Evolutionary conservation across 2,113 vertebrate species (phyloP), one percentile per base, ranked within the genome.

Genomic region (Pteronura brasiliensis): DNA sequence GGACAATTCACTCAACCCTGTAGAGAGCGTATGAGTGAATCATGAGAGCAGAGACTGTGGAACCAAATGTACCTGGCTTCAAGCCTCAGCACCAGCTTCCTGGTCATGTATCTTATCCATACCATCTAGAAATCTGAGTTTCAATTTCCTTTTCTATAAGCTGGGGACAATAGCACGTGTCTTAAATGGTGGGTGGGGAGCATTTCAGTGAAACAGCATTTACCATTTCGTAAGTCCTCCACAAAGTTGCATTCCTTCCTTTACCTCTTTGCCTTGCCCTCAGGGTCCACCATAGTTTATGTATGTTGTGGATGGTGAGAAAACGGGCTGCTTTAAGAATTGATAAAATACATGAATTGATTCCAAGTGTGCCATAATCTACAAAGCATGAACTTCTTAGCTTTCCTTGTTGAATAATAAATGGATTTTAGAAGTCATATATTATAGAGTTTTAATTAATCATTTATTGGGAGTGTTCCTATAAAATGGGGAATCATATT

Each of bases 381-480:
- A 88, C 79, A 92, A 74, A 90, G 29, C 34, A 36, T 14, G 52
- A 63, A 47, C 25, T 52, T 44, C 80, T 61, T 59, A 13, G 12
- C n/a, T n/a, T 81, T 92, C 15, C 29, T 88, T 69, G 55, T 34
- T 49, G 67, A 83, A 91, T 96, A 95, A 89, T 59, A 85, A 88
- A 27, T 96, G 31, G n/a, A 77, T 94, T 93, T 79, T 15, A 59
- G 77, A 94, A 94, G 15, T 29, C 44, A 12, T 61, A n/a, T 76
- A 77, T 81, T 77, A 67, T 42, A 39, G 15, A 14, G 4, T 67
- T 82, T 92, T 88, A 88, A 94, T 96, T 82, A 72, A 61, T 95
- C 74, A 8, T 82, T 95, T 74, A 84, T 57, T 74, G 23, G 42
- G 27, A 63, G 14, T 49, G 42, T 96, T 87, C 42, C 47, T 95